Conservation (phyloP, 2,888 invertebrate species). For the Neoaliturus tenellus region DNA sequence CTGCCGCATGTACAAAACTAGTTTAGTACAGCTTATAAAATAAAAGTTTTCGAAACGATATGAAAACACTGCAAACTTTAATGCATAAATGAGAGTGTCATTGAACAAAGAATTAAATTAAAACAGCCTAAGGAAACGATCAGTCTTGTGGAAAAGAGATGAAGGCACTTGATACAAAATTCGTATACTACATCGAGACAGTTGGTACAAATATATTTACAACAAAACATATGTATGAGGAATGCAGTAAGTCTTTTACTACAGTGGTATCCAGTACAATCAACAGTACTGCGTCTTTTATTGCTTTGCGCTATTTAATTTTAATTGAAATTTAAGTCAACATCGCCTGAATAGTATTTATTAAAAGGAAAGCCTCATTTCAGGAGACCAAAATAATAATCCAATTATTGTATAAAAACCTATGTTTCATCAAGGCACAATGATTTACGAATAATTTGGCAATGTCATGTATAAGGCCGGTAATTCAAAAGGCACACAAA, state of each 20-base stretch:
- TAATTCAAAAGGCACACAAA: no score
- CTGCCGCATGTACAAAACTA: background rate
- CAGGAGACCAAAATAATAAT: no score
- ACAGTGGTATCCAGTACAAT: background rate
- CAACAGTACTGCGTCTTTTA: conserved; percentile 24
- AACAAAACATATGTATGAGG: conserved; percentile 11
- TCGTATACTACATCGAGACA: conserved; percentile 21
- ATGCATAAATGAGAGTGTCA: background rate
- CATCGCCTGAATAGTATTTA: no score
- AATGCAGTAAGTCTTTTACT: conserved; percentile 34
- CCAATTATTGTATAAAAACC: no score
- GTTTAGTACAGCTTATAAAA: no score
- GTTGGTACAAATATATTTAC: conserved; percentile 10
- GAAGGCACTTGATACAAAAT: conserved; percentile 11
- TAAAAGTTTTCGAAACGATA: no score
- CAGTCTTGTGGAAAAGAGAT: conserved; percentile 8
- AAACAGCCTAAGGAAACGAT: conserved; percentile 26
- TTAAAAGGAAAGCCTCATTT: no score
- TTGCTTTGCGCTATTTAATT: conserved; percentile 23
- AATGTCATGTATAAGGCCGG: no score
- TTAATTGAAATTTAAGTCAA: no score
- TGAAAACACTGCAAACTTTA: no score
- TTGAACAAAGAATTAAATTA: background rate
- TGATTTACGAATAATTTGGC: no score
- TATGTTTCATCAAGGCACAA: no score